Evolutionary conservation across 2,797 vertebrate species (phyloP).

Genomic region (Phalanger gymnotis): DNA sequence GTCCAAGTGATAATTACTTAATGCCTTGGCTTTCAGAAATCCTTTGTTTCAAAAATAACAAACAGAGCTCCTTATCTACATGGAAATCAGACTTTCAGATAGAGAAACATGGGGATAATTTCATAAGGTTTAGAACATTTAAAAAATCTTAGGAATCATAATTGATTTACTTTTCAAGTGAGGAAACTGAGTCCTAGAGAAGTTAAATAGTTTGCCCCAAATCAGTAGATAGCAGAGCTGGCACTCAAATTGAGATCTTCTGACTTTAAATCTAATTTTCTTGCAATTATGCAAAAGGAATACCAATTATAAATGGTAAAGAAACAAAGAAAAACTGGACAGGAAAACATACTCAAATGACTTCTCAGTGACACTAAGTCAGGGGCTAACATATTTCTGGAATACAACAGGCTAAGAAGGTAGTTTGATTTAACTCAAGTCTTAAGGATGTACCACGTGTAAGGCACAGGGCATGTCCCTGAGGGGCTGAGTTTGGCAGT

Average conservation of each 20-base stretch:
- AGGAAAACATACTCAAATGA: not conserved
- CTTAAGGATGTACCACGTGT: not conserved
- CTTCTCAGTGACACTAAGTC: not conserved
- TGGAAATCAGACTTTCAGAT: not conserved
- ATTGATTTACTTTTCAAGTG: not conserved
- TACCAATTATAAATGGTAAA: not conserved
- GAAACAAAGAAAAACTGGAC: not conserved
- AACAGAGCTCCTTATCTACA: not conserved
- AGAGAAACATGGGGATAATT: not conserved
- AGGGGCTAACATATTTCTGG: not conserved
- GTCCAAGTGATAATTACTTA: slow-evolving; percentile 6
- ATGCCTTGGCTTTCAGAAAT: not conserved
- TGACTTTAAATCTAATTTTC: not conserved
- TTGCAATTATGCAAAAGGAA: not conserved
- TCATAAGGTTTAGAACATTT: not conserved
- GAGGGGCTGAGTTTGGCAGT: not conserved
- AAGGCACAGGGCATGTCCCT: not conserved
- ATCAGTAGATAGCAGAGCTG: not conserved
- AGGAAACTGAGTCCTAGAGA: not conserved
- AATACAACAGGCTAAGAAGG: not conserved
- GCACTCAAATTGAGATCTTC: not conserved
- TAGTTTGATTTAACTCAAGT: not conserved
- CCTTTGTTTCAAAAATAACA: slow-evolving; percentile 23
- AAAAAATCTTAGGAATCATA: not conserved
- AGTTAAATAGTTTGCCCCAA: not conserved